Evolutionary conservation across 2,113 vertebrate species (phyloP).

Genomic region (Electrona antarctica): DNA sequence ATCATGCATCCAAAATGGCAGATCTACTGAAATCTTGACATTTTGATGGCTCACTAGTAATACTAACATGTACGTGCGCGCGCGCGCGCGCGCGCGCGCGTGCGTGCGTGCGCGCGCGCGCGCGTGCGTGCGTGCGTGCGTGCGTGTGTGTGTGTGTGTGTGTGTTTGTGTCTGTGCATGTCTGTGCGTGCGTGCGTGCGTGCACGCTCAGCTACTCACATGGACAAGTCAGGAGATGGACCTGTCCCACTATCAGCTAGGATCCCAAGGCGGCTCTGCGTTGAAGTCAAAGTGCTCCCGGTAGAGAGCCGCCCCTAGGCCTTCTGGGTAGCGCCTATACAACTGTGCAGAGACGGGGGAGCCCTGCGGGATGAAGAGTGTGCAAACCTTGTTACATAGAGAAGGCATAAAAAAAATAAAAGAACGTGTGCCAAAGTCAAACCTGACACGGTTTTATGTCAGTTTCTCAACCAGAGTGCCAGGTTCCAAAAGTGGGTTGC

Average conservation of each 20-base stretch:
- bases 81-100: too few species aligned
- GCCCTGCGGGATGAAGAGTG: constrained; percentile 65
- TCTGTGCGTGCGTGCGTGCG: too few species aligned
- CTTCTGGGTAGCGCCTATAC: constrained; percentile 96
- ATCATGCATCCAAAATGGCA: too few species aligned
- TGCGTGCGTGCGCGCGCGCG: too few species aligned
- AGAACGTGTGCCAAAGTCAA: background rate
- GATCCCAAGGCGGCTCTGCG: constrained; percentile 99
- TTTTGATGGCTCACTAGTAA: too few species aligned
- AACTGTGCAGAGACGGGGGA: constrained; percentile 87
- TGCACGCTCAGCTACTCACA: constrained; percentile 77
- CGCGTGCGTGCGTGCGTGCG: too few species aligned
- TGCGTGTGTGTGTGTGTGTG: too few species aligned
- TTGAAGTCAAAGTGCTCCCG: constrained; percentile 99
- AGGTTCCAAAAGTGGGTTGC: too few species aligned
- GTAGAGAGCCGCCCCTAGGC: constrained; percentile 99
- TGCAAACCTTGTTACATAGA: background rate
- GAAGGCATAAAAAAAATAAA: background rate
- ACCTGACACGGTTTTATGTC: background rate
- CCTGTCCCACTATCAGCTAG: constrained; percentile 99
- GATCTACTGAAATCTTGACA: too few species aligned
- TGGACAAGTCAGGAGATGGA: constrained; percentile 99
- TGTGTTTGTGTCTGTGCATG: too few species aligned
- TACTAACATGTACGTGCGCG: too few species aligned
- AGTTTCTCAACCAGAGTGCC: too few species aligned